These are phyloP conservation scores for Exocentrus adspersus DNA, from an alignment of 2,888 invertebrate genomes.

Conservation along the genomic window DNA sequence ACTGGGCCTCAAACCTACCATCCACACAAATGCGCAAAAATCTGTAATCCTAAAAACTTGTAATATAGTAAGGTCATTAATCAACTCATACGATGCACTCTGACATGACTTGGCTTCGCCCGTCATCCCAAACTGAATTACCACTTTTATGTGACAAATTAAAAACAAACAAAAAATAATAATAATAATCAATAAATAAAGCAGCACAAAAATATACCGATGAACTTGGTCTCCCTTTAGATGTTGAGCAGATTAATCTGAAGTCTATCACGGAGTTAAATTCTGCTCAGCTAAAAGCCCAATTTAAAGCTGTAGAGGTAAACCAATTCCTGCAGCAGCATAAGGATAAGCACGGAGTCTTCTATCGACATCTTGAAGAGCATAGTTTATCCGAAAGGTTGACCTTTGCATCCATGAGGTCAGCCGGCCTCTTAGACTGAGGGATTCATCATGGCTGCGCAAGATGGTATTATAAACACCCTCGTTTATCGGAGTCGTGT, in stretches of 20 bases:
- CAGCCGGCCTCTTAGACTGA: not conserved
- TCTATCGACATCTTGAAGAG: slow-evolving; percentile 4
- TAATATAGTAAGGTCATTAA: no score
- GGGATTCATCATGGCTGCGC: slow-evolving; percentile 8
- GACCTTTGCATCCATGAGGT: not conserved
- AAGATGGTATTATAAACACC: slow-evolving; percentile 6
- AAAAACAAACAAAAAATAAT: no score
- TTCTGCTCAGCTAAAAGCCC: not conserved
- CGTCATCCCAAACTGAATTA: no score
- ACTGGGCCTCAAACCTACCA: no score
- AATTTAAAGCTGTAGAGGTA: not conserved
- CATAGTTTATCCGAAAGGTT: not conserved
- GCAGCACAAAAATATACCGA: not conserved
- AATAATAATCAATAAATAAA: no score
- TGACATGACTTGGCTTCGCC: no score
- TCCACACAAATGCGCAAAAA: no score
- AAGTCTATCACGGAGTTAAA: not conserved
- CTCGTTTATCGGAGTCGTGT: not conserved
- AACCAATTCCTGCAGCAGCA: not conserved
- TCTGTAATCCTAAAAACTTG: no score
- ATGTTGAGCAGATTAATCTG: not conserved
- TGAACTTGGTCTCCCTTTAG: not conserved
- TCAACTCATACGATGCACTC: no score
- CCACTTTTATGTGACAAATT: no score
- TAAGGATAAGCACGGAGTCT: slow-evolving; percentile 1